Evolutionary conservation across 2,888 invertebrate species (phyloP).

Genomic region (Geotrupes spiniger): DNA sequence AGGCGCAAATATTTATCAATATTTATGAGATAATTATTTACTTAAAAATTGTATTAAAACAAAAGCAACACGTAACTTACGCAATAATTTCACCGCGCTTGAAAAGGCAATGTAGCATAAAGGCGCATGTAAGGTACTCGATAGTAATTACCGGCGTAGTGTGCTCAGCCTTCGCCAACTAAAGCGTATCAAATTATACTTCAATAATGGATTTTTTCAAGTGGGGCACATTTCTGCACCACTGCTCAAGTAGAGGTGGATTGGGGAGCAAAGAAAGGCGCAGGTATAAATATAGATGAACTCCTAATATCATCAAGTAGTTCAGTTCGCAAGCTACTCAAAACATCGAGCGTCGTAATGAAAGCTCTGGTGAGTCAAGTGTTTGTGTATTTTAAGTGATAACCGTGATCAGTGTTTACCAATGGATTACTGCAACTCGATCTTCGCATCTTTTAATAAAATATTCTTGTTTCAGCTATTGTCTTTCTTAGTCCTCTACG

Average conservation of each 20-base stretch:
- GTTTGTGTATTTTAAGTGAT: slow-evolving; percentile 10
- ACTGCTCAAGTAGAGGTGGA: slow-evolving; percentile 38
- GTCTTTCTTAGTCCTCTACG: slow-evolving; percentile 67
- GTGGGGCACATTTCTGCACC: slow-evolving; percentile 37
- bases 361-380: slow-evolving; percentile 56
- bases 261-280: slow-evolving; percentile 53
- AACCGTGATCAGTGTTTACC: slow-evolving; percentile 11
- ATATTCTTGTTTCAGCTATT: slow-evolving; percentile 37
- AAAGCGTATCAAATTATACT: no score
- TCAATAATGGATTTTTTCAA: no score
- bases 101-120: no score
- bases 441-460: no score
- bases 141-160: no score
- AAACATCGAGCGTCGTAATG: slow-evolving; percentile 46
- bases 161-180: no score
- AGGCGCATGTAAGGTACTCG: no score
- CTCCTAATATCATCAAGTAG: slow-evolving; percentile 55
- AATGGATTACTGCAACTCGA: neutral
- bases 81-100: no score
- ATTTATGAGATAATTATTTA: no score
- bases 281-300: slow-evolving; percentile 57
- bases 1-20: no score
- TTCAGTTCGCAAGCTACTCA: slow-evolving; percentile 56
- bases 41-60: no score
- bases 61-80: no score